Percentiles rank a stretch among this genome's conserved stretches.
Evolutionary conservation across 2,797 vertebrate genomes (phyloP).

Genomic region (Pangasius sanitwongsei): DNA sequence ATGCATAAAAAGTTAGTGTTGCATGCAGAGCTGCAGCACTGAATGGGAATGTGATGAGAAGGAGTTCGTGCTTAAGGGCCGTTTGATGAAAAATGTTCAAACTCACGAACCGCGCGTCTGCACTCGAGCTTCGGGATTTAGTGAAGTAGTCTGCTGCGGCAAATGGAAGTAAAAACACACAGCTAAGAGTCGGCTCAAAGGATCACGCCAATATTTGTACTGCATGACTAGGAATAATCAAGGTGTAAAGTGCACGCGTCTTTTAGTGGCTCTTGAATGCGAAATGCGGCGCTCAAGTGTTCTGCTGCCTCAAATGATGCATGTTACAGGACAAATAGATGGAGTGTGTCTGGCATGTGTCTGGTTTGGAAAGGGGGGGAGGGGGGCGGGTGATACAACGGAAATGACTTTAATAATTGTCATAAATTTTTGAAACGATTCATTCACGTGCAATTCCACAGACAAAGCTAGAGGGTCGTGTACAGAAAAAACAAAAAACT

Average conservation of each 20-base stretch:
- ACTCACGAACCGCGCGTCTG: constrained; percentile 81
- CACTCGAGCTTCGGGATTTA: constrained; percentile 86
- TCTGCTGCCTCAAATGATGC: constrained; percentile 75
- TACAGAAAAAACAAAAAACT: too few relatives aligned
- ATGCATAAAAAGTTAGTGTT: constrained; percentile 45
- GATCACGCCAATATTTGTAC: constrained; percentile 99
- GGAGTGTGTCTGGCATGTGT: constrained; percentile 77
- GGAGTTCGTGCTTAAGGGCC: constrained; percentile 78
- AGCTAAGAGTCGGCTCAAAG: constrained; percentile 86
- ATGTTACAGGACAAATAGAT: constrained; percentile 73
- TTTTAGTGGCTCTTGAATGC: constrained; percentile 85
- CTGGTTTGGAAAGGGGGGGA: not conserved
- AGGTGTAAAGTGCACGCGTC: constrained; percentile 80
- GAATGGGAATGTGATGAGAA: constrained; percentile 58
- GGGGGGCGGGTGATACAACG: not conserved
- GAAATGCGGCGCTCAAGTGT: constrained; percentile 85
- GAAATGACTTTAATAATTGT: not conserved
- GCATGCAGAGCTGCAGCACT: constrained; percentile 66
- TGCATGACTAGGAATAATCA: constrained; percentile 99
- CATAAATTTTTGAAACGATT: not conserved
- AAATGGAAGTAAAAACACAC: constrained; percentile 85
- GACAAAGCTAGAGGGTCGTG: not conserved
- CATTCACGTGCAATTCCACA: not conserved
- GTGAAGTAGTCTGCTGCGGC: constrained; percentile 80
- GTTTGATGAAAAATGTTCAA: constrained; percentile 68